phyloP scores from a whole-genome alignment of 92 coral and sea anemone genomes.

The Heliopora coerulea region DNA sequence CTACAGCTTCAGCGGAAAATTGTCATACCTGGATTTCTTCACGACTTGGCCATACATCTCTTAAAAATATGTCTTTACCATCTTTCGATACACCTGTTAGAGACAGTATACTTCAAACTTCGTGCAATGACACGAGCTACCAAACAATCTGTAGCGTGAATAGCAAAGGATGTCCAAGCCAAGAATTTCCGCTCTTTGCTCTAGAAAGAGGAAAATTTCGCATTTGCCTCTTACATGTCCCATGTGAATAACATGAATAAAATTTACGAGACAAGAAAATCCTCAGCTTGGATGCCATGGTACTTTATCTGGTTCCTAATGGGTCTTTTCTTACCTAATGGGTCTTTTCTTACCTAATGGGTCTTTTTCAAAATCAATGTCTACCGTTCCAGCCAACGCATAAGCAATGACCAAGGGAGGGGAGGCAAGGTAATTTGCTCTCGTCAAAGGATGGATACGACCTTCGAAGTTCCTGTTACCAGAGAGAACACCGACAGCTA shows the following conservation, averaged over 20 bases:
- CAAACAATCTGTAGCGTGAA: too few relatives aligned
- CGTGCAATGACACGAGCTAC: too few relatives aligned
- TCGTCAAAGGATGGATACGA: slow-evolving; percentile 92
- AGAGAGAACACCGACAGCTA: slow-evolving; percentile 88
- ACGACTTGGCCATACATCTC: slow-evolving; percentile 94
- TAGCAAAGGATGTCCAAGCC: too few relatives aligned
- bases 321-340: slow-evolving; percentile 26
- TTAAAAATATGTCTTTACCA: slow-evolving; percentile 78
- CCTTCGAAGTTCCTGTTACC: slow-evolving; percentile 99
- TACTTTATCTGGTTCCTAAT: too few relatives aligned
- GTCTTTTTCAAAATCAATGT: slow-evolving; percentile 89
- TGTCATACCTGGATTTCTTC: slow-evolving; percentile 80
- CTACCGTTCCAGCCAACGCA: slow-evolving; percentile 89
- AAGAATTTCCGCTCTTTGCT: too few relatives aligned
- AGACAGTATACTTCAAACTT: too few relatives aligned
- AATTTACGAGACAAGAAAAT: too few relatives aligned
- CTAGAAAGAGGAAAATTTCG: too few relatives aligned
- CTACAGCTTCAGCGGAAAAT: too few relatives aligned
- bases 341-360: slow-evolving; percentile 65
- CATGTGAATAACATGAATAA: too few relatives aligned
- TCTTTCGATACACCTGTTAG: slow-evolving; percentile 88
- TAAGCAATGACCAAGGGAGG: slow-evolving; percentile 96
- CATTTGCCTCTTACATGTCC: too few relatives aligned
- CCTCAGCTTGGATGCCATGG: too few relatives aligned
- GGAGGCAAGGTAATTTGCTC: slow-evolving; percentile 98